phyloP scores from a whole-genome alignment of 37 sponge, comb jelly and placozoan species.

The Halisarca cf. caerulea region DNA sequence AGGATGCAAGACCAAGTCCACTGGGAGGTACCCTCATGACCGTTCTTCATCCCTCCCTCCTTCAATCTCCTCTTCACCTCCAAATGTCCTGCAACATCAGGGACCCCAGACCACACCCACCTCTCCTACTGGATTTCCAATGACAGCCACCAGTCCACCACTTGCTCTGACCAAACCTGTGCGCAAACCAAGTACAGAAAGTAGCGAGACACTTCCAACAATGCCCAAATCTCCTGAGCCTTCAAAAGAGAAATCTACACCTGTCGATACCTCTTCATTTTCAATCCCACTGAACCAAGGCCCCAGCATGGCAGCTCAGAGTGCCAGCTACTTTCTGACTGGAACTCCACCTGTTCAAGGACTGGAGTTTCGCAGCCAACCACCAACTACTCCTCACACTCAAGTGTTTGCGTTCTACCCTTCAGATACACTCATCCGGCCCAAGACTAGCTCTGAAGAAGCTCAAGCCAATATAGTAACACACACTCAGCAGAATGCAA shows the following conservation, averaged over 20 bases:
- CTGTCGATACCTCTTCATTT: not conserved
- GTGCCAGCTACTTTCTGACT: conserved; percentile 23
- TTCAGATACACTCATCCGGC: not conserved
- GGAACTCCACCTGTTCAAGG: conserved; percentile 28
- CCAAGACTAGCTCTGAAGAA: not conserved
- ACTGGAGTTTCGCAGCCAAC: conserved; percentile 11
- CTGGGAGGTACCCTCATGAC: not conserved
- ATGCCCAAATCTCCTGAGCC: not conserved
- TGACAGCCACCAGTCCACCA: not conserved
- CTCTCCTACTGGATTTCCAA: not conserved
- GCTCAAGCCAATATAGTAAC: no score
- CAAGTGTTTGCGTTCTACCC: conserved; percentile 29
- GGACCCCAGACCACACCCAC: not conserved
- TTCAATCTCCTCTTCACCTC: not conserved
- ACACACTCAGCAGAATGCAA: not conserved
- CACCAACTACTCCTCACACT: conserved; percentile 16
- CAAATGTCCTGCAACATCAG: not conserved
- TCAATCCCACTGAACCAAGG: conserved; percentile 25
- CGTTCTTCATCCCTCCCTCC: not conserved
- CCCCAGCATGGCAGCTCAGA: conserved; percentile 27
- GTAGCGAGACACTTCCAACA: not conserved
- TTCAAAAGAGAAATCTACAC: not conserved
- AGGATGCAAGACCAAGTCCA: not conserved
- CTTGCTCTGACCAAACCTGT: not conserved
- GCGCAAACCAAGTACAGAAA: no score